Conservation (phyloP, 2,888 invertebrate species). For the Heliconius aoede region DNA sequence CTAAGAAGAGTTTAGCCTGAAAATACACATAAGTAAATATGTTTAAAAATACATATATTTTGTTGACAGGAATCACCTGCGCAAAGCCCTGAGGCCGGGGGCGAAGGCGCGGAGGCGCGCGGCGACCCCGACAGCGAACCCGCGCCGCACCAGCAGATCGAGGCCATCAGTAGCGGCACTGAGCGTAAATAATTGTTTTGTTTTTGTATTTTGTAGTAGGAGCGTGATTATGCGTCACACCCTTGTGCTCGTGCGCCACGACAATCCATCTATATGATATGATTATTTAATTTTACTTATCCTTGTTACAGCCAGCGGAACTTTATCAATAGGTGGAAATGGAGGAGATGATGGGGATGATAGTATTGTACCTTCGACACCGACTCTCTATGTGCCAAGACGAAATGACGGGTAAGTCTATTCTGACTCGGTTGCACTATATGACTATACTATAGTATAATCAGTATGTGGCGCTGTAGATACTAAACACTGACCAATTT, state of each 20-base stretch:
- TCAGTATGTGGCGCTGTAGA: no score
- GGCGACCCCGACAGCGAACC: constrained; percentile 65
- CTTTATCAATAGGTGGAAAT: constrained; percentile 71
- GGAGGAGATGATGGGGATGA: constrained; percentile 81
- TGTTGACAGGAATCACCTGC: constrained; percentile 82
- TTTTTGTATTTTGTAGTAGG: no score
- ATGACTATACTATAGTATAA: no score
- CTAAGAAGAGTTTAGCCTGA: no score
- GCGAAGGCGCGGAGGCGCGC: constrained; percentile 59
- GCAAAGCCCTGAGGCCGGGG: constrained; percentile 78
- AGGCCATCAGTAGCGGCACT: constrained; percentile 91
- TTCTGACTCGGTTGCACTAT: not conserved
- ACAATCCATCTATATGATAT: not conserved
- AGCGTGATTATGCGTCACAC: no score
- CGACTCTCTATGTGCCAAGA: constrained; percentile 92
- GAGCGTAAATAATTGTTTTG: constrained; percentile 73
- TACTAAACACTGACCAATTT: no score
- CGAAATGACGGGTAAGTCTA: constrained; percentile 88
- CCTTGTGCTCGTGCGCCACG: not conserved
- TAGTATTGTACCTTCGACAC: constrained; percentile 94
- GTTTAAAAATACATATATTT: not conserved
- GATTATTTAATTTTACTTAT: not conserved
- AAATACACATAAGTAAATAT: not conserved
- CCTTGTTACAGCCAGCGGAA: constrained; percentile 65
- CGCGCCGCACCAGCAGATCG: constrained; percentile 82